Evolutionary conservation across 2,888 invertebrate genomes (phyloP).

Genomic region (Strigamia crassipes): DNA sequence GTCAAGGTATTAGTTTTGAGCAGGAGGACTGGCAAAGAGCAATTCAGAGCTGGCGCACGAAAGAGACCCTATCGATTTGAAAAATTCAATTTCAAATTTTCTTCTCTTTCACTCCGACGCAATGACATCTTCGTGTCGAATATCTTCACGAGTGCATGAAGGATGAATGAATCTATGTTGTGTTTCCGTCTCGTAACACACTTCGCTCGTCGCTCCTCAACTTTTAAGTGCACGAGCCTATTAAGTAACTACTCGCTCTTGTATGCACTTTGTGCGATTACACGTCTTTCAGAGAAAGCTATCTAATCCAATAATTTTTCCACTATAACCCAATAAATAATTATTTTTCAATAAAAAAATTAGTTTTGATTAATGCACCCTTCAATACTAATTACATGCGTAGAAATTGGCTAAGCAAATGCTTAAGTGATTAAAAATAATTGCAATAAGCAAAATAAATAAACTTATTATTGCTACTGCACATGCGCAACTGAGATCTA

Average conservation of each 20-base stretch:
- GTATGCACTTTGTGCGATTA: not conserved
- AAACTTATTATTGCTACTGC: too few species aligned
- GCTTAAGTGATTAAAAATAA: too few species aligned
- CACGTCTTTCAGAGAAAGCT: not conserved
- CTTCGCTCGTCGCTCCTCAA: not conserved
- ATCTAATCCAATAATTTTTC: not conserved
- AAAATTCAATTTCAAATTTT: slow-evolving; percentile 42
- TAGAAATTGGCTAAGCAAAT: too few species aligned
- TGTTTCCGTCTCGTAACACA: not conserved
- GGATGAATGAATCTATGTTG: slow-evolving; percentile 8
- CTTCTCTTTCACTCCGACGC: not conserved
- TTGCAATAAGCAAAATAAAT: too few species aligned
- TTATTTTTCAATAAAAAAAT: not conserved
- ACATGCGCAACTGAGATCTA: too few species aligned
- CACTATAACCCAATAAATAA: not conserved
- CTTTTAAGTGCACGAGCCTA: not conserved
- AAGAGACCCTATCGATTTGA: not conserved
- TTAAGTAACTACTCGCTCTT: not conserved
- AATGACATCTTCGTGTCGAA: slow-evolving; percentile 16
- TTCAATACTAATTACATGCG: too few species aligned
- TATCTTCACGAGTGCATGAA: not conserved
- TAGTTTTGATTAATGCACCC: not conserved
- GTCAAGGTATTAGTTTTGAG: slow-evolving; percentile 33
- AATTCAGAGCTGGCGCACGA: not conserved
- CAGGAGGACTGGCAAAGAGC: not conserved